A percentile compares a stretch with the other conserved stretches of the same genome.
Evolutionary conservation across 2,888 invertebrate species (phyloP).

Genomic region (Melinopterus prodromus): DNA sequence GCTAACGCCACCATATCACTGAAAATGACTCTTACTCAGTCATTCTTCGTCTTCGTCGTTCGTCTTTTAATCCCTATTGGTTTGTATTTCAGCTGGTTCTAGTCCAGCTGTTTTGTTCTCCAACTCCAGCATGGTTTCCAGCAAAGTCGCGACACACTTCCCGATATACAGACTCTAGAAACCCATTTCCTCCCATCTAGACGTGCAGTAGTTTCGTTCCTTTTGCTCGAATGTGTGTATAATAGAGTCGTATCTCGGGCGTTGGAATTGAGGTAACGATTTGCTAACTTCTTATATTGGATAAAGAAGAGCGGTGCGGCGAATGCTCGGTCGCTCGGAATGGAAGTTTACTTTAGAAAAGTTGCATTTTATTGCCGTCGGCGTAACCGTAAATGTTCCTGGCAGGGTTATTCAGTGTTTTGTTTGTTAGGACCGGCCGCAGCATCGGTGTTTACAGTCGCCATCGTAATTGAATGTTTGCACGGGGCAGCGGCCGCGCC

Average conservation of each 20-base stretch:
- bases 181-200: neutral
- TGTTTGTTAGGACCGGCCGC: neutral
- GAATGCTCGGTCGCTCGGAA: neutral
- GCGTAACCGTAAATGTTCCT: constrained; percentile 4
- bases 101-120: too few relatives aligned
- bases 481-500: neutral
- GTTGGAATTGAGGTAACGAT: neutral
- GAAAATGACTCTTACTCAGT: too few relatives aligned
- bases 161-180: neutral
- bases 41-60: too few relatives aligned
- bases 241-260: neutral
- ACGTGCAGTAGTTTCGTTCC: neutral
- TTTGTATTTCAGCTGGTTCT: too few relatives aligned
- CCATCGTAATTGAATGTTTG: neutral
- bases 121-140: too few relatives aligned
- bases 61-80: too few relatives aligned
- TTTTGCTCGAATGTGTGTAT: neutral
- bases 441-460: neutral
- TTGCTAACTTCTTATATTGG: constrained; percentile 4
- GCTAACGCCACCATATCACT: too few relatives aligned
- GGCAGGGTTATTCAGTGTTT: neutral
- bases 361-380: neutral
- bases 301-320: neutral
- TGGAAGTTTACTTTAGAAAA: constrained; percentile 4
- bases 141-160: too few relatives aligned